These are phyloP conservation scores for Tiliacea citrago DNA, from an alignment of 2,888 invertebrate species.

Conservation along the genomic window DNA sequence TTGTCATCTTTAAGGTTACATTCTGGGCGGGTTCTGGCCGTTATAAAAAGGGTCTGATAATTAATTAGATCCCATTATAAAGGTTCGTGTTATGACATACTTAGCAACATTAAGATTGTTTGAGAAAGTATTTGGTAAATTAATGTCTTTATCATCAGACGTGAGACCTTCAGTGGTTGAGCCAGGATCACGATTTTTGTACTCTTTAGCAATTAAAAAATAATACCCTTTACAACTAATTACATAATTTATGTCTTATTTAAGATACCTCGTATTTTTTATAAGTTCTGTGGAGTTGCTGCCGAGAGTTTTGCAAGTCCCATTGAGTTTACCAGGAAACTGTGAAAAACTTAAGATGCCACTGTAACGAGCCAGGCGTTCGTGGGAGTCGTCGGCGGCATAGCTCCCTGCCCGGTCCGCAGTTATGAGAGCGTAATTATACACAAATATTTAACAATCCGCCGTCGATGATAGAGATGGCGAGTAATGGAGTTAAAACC, in stretches of 20 bases:
- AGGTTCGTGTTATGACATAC: slow-evolving; percentile 27
- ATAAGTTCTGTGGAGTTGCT: slow-evolving; percentile 15
- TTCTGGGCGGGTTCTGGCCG: slow-evolving; percentile 10
- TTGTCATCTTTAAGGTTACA: slow-evolving; percentile 20
- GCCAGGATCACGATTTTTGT: slow-evolving; percentile 3
- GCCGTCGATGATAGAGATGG: slow-evolving; percentile 47
- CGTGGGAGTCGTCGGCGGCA: slow-evolving; percentile 36
- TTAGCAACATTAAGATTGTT: slow-evolving; percentile 26
- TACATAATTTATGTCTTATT: slow-evolving; percentile 34
- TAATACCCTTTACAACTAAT: slow-evolving; percentile 30
- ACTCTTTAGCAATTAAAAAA: slow-evolving; percentile 1
- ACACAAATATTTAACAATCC: slow-evolving; percentile 56
- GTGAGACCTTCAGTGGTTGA: slow-evolving; percentile 6
- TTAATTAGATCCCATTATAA: slow-evolving; percentile 40
- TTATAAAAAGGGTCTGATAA: slow-evolving; percentile 25
- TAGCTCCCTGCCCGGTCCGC: slow-evolving; percentile 27
- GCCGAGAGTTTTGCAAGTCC: neutral
- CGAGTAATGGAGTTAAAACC: slow-evolving; percentile 14
- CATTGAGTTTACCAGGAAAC: slow-evolving; percentile 45
- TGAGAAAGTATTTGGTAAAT: slow-evolving; percentile 20
- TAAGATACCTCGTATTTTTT: slow-evolving; percentile 6
- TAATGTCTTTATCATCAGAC: slow-evolving; percentile 31
- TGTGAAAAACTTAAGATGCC: slow-evolving; percentile 49
- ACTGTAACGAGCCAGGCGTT: slow-evolving; percentile 27
- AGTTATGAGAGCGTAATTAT: slow-evolving; percentile 55